Percentiles rank a stretch among this genome's conserved stretches.
Conservation (phyloP, 92 coral and sea anemone species). For the Pocillopora grandis region DNA sequence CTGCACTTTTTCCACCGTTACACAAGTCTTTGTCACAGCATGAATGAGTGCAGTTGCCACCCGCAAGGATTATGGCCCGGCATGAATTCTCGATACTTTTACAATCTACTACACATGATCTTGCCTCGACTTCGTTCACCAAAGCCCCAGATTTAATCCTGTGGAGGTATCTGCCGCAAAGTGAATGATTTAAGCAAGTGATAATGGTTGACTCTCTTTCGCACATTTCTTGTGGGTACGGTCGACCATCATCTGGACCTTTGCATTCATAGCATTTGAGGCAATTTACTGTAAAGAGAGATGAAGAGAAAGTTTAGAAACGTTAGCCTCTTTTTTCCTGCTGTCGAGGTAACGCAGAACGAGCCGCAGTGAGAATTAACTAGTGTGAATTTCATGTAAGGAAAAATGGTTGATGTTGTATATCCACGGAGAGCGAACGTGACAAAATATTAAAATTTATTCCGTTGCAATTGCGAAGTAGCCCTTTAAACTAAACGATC, state of each 20-base stretch:
- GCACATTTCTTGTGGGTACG: conserved; percentile 27
- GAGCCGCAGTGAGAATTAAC: background rate
- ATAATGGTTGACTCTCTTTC: conserved; percentile 18
- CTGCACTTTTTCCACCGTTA: background rate
- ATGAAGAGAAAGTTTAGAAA: background rate
- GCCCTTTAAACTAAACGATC: background rate
- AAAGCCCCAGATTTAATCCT: conserved; percentile 20
- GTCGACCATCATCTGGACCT: conserved; percentile 39
- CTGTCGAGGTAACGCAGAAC: background rate
- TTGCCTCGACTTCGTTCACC: conserved; percentile 25
- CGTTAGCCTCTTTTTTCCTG: too few relatives aligned
- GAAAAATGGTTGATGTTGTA: too few relatives aligned
- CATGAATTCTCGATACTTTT: conserved; percentile 14
- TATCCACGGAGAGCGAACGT: background rate
- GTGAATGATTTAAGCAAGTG: background rate
- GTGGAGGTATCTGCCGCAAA: conserved; percentile 36
- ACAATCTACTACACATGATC: conserved; percentile 29
- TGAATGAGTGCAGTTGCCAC: conserved; percentile 23
- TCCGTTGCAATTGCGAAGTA: too few relatives aligned
- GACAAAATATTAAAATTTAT: background rate
- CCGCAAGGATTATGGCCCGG: conserved; percentile 27
- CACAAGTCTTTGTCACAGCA: conserved; percentile 43
- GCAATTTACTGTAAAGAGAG: conserved; percentile 1
- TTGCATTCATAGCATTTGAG: conserved; percentile 32
- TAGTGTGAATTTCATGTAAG: too few relatives aligned